Conservation (phyloP, 2,113 vertebrate genomes). For the Pampusana beccarii region DNA sequence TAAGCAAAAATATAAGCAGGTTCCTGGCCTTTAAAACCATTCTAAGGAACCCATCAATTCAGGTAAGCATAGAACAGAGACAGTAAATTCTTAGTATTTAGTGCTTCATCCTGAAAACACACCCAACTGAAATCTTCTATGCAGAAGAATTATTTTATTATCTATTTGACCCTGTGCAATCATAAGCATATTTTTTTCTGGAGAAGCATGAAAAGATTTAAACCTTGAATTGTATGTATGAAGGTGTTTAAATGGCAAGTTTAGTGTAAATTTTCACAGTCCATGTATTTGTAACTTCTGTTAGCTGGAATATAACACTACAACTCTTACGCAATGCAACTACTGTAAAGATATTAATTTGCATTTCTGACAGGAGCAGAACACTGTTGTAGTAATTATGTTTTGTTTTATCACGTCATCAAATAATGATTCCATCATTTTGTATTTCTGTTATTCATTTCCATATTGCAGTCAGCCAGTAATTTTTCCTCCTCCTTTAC, state of each 20-base stretch:
- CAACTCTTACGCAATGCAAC: background rate
- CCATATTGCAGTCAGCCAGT: background rate
- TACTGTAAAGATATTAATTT: background rate
- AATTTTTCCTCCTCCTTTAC: background rate
- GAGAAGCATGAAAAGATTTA: background rate
- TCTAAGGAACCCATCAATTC: background rate
- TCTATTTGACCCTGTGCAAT: background rate
- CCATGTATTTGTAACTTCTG: background rate
- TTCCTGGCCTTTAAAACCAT: background rate
- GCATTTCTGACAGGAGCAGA: background rate
- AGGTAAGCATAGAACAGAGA: background rate
- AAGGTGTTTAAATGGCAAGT: background rate
- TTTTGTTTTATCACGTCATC: slow-evolving; percentile 36
- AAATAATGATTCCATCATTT: slow-evolving; percentile 1
- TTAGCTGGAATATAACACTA: background rate
- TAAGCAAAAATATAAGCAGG: background rate
- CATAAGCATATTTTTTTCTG: background rate
- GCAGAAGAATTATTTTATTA: background rate
- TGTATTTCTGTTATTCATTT: slow-evolving; percentile 41
- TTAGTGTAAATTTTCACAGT: background rate
- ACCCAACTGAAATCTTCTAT: background rate
- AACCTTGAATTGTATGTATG: background rate
- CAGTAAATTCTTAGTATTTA: background rate
- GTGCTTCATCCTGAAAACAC: background rate
- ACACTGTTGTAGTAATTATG: background rate